Conservation (phyloP, 2,888 invertebrate genomes). For the Spilosoma lubricipeda region DNA sequence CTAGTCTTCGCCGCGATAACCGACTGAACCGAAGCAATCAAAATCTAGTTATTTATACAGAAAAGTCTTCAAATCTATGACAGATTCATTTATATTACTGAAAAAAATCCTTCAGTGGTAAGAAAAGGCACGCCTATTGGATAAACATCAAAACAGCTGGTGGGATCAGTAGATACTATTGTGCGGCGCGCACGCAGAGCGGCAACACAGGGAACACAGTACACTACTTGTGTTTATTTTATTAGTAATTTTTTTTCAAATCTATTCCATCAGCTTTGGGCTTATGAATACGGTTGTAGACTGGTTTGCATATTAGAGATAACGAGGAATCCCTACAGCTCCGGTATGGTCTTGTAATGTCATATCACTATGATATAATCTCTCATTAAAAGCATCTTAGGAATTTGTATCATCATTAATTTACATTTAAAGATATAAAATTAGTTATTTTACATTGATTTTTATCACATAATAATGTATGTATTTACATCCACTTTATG, state of each 20-base stretch:
- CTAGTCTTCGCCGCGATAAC: too few relatives aligned
- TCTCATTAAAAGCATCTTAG: not conserved
- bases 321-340: not conserved
- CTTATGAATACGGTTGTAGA: not conserved
- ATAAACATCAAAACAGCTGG: conserved; percentile 77
- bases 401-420: not conserved
- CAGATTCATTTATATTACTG: conserved; percentile 27
- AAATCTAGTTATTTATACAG: too few relatives aligned
- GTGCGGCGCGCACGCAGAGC: conserved; percentile 66
- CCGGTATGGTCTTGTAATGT: not conserved
- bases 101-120: conserved; percentile 16
- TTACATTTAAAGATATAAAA: not conserved
- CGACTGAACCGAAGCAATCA: too few relatives aligned
- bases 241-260: conserved; percentile 43
- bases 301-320: not conserved
- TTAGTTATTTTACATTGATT: not conserved
- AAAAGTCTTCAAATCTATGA: not conserved
- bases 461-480: not conserved
- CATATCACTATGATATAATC: not conserved
- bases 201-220: conserved; percentile 69
- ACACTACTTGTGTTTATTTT: conserved; percentile 48
- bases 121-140: conserved; percentile 39
- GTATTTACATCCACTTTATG: not conserved
- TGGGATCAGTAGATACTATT: conserved; percentile 60
- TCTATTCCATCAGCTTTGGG: conserved; percentile 30